These are phyloP conservation scores for Megalopta genalis DNA, from an alignment of 1,140 invertebrate species.

Conservation along the genomic window DNA sequence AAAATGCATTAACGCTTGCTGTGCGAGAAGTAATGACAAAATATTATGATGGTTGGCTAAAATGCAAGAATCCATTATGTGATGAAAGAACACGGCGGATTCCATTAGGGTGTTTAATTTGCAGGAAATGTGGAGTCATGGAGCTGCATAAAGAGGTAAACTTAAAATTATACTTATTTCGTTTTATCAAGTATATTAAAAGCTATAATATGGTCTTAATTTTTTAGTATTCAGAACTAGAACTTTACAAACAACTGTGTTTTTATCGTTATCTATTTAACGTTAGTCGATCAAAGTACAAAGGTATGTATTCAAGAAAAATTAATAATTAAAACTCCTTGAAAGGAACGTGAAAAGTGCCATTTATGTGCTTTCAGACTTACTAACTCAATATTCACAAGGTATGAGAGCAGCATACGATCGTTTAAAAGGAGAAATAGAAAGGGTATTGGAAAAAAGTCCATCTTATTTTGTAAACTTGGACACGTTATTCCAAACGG, in stretches of 20 bases:
- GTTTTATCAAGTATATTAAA: not conserved
- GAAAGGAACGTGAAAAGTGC: not conserved
- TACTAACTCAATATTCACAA: slow-evolving; percentile 76
- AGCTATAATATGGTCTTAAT: slow-evolving; percentile 15
- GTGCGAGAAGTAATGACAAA: slow-evolving; percentile 85
- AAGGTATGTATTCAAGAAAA: slow-evolving; percentile 78
- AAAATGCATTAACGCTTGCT: slow-evolving; percentile 86
- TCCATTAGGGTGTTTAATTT: slow-evolving; percentile 85
- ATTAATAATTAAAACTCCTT: not conserved
- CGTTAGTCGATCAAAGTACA: slow-evolving; percentile 79
- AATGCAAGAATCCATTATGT: slow-evolving; percentile 94
- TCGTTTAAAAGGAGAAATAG: slow-evolving; percentile 82
- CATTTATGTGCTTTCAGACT: slow-evolving; percentile 60
- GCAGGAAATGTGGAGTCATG: slow-evolving; percentile 87
- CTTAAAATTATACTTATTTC: slow-evolving; percentile 4
- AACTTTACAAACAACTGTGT: slow-evolving; percentile 91
- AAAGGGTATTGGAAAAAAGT: slow-evolving; percentile 83
- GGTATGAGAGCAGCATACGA: slow-evolving; percentile 81
- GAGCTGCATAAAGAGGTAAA: slow-evolving; percentile 86
- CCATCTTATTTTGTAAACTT: too few relatives aligned
- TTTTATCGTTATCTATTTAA: slow-evolving; percentile 92
- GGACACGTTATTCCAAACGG: slow-evolving; percentile 47
- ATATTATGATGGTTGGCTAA: slow-evolving; percentile 90
- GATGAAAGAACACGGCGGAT: slow-evolving; percentile 84
- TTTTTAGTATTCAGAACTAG: slow-evolving; percentile 89